Conservation (phyloP, 2,113 vertebrate genomes). For the Rhineura floridana region DNA sequence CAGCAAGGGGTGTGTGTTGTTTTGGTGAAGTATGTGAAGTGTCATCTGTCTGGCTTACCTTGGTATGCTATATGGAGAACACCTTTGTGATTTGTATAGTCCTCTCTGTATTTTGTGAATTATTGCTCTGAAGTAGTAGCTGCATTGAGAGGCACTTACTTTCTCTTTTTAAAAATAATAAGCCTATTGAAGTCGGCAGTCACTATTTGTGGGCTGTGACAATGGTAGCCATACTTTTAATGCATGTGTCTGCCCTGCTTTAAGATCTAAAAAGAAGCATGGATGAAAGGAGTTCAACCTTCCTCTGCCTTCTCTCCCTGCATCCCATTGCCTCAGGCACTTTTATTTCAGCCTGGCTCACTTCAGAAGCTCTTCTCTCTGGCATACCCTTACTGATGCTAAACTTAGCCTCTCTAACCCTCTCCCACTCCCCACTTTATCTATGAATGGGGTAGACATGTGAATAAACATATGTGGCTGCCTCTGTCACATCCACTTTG, state of each 20-base stretch:
- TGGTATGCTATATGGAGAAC: not conserved
- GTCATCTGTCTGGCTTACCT: no score
- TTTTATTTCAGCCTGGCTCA: not conserved
- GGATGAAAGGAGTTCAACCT: not conserved
- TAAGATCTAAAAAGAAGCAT: not conserved
- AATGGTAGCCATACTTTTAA: not conserved
- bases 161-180: not conserved
- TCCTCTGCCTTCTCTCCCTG: not conserved
- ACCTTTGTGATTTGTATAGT: not conserved
- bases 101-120: not conserved
- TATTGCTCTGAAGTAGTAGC: not conserved
- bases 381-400: not conserved
- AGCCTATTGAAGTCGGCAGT: not conserved
- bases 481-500: not conserved
- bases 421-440: not conserved
- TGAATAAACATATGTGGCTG: not conserved
- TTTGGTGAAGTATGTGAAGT: not conserved
- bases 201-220: not conserved
- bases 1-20: no score
- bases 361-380: no score
- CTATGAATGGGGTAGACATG: no score
- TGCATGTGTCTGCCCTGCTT: not conserved
- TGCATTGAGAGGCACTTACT: not conserved
- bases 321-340: not conserved
- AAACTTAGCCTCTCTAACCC: not conserved